A percentile compares a stretch with the other conserved stretches of the same genome.
Conservation (phyloP, 2,888 invertebrate genomes). For the Pteria penguin region DNA sequence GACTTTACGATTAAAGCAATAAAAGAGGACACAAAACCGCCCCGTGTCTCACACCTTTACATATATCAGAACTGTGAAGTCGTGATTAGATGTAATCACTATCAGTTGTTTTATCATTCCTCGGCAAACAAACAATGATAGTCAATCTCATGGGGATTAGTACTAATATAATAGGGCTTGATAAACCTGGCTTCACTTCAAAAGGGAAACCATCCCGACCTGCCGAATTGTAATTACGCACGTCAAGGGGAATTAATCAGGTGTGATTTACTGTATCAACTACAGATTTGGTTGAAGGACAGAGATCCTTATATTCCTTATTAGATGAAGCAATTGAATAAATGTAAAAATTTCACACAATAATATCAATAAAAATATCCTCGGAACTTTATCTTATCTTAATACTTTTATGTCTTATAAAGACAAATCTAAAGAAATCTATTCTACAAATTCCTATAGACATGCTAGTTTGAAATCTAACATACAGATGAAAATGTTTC, state of each 20-base stretch:
- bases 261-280: constrained; percentile 9
- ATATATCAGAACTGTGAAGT: background rate
- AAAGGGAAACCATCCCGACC: background rate
- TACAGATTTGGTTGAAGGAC: background rate
- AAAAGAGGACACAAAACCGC: background rate
- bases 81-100: background rate
- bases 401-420: too few relatives aligned
- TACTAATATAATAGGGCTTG: background rate
- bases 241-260: constrained; percentile 1
- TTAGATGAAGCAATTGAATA: too few relatives aligned
- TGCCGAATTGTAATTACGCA: background rate
- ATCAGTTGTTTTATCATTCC: constrained; percentile 33
- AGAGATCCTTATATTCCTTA: too few relatives aligned
- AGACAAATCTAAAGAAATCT: too few relatives aligned
- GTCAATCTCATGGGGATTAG: background rate
- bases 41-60: background rate
- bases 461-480: too few relatives aligned
- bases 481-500: too few relatives aligned
- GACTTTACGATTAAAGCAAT: background rate
- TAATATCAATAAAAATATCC: too few relatives aligned
- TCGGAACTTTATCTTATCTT: too few relatives aligned
- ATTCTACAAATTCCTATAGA: too few relatives aligned
- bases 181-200: background rate
- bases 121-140: constrained; percentile 18
- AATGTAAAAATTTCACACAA: too few relatives aligned